phyloP scores from a whole-genome alignment of 2,113 vertebrate genomes.

The Vimba vimba region DNA sequence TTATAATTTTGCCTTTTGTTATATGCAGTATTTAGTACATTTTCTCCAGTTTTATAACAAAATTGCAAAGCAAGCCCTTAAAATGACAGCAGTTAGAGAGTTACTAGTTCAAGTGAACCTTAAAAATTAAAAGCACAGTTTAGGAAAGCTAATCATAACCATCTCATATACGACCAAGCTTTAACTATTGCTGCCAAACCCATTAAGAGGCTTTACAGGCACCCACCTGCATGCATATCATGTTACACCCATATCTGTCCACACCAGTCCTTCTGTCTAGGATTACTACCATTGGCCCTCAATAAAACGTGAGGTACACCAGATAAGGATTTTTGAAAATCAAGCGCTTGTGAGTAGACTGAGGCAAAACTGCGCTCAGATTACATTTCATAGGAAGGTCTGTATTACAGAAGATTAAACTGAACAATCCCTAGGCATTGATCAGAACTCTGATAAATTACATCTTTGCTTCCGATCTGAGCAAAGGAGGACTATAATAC shows the following conservation, averaged over 20 bases:
- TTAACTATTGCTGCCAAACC: constrained; percentile 29
- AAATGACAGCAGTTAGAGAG: background rate
- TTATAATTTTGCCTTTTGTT: background rate
- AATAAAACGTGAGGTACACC: constrained; percentile 37
- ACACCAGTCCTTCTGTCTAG: constrained; percentile 30
- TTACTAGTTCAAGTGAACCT: background rate
- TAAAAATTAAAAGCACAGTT: background rate
- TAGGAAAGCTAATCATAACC: constrained; percentile 17
- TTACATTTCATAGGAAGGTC: constrained; percentile 39
- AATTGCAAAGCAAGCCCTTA: background rate
- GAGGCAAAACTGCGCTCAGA: constrained; percentile 23
- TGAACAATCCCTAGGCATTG: constrained; percentile 22
- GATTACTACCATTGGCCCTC: background rate
- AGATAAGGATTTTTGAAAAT: constrained; percentile 30
- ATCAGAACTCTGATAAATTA: constrained; percentile 39
- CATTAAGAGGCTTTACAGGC: constrained; percentile 30
- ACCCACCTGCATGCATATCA: constrained; percentile 44
- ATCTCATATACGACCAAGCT: constrained; percentile 20
- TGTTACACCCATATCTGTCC: constrained; percentile 45
- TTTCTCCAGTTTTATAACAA: background rate
- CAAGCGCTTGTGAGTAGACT: constrained; percentile 30
- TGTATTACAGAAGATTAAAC: constrained; percentile 35
- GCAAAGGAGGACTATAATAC: constrained; percentile 1
- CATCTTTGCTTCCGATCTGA: constrained; percentile 14
- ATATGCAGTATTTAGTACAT: background rate